Evolutionary conservation across 2,888 invertebrate species (phyloP), one percentile per base, ranked within the genome.

Genomic region (Hipparchia sbordonii): DNA sequence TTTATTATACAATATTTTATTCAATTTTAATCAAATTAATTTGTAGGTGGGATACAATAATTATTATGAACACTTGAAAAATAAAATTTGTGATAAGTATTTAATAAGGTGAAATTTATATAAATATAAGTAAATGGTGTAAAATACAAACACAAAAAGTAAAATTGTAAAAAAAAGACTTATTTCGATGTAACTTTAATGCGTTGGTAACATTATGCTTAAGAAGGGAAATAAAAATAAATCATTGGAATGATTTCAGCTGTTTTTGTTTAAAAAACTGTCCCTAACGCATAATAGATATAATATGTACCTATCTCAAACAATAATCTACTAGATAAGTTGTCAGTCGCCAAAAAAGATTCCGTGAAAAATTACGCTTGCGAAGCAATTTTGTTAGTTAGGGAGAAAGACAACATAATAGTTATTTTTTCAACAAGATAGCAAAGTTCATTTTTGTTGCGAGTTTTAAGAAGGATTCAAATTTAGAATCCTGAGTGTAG

Each of bases 21-120:
- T 52, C 33, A 48, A 59, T 45, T n/a, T 23, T 67, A 67, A 57
- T 45, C 48, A 51, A 54, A 46, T 61, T 60, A 61, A 68, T 57
- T 63, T 65, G 73, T 76, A 78, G 82, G 82, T 82, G 82, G 82
- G 82, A 80, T 77, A 52, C 67, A 57, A 68, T 59, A 61, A 52
- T 69, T 61, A 56, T 67, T 61, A 56, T 67, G 46, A 67, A 67
- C 56, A 67, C 56, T 56, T 67, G 9, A 67, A 46, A 56, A 13
- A 45, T 60, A 57, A 45, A 13, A 56, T 12, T 66, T 67, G 56
- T 67, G 67, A 67, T 67, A 54, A 13, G 54, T 39, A 13, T 13
- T n/a, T 12, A 54, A n/a, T 6, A 13, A 13, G 57, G 23, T 23
- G 23, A 57, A 23, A 57, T 23, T 23, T 23, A 23, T 23, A 57